Conservation (phyloP, 64 coral and sea anemone species). For the Stylophora pistillata region DNA sequence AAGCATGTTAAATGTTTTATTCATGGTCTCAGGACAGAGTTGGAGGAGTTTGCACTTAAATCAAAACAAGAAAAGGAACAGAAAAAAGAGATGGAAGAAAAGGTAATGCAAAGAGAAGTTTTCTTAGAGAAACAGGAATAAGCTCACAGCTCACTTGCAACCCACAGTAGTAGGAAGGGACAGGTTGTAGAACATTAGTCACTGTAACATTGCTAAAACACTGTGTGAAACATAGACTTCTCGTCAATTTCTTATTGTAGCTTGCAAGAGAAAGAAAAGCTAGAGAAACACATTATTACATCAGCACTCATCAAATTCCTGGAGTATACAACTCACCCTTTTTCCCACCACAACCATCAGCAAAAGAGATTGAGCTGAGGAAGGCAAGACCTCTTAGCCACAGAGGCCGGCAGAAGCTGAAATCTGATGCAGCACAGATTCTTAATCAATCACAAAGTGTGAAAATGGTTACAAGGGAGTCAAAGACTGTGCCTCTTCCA, state of each 20-base stretch:
- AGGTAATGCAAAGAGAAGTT: constrained; percentile 12
- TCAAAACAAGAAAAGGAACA: constrained; percentile 67
- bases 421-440: constrained; percentile 41
- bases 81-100: constrained; percentile 62
- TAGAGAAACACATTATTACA: constrained; percentile 79
- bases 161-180: no score
- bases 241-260: constrained; percentile 36
- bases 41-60: constrained; percentile 71
- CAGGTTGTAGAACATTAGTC: no score
- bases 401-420: constrained; percentile 21
- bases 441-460: constrained; percentile 10
- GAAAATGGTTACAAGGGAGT: constrained; percentile 29
- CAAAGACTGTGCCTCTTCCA: constrained; percentile 64
- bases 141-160: no score
- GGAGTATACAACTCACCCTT: constrained; percentile 92
- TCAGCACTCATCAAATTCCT: constrained; percentile 95
- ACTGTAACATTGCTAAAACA: not conserved
- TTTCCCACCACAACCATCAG: constrained; percentile 37
- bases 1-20: not conserved
- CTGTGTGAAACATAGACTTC: not conserved
- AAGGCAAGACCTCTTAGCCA: constrained; percentile 54
- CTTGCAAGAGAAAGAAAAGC: constrained; percentile 71
- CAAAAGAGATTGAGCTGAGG: constrained; percentile 75
- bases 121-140: not conserved
- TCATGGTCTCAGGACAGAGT: constrained; percentile 60